phyloP scores from a whole-genome alignment of 2,797 vertebrate genomes.

The Scleropages formosus region DNA sequence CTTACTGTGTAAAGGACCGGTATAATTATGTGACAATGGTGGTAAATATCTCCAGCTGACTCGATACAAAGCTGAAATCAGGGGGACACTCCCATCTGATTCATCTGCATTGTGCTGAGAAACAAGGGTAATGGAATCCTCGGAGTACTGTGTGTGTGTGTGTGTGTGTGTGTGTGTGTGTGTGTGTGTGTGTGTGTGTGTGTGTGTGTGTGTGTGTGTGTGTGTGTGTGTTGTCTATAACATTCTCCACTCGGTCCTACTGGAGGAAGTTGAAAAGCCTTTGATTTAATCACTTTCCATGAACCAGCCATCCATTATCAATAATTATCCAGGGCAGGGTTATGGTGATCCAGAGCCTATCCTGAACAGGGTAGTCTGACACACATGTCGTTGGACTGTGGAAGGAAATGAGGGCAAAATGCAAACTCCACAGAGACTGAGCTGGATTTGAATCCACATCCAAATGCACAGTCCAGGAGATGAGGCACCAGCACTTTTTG shows the following conservation, averaged over 20 bases:
- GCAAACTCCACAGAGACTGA: too few species aligned
- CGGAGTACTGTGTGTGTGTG: not conserved
- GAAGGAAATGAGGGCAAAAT: too few species aligned
- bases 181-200: not conserved
- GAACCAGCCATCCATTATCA: not conserved
- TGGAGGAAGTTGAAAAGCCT: not conserved
- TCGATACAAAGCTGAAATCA: slow-evolving; percentile 11
- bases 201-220: too few species aligned
- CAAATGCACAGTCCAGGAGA: too few species aligned
- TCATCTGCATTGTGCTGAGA: slow-evolving; percentile 5
- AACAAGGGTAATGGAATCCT: slow-evolving; percentile 6
- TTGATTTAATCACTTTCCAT: not conserved
- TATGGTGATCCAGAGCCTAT: too few species aligned
- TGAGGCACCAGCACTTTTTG: too few species aligned
- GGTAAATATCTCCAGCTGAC: slow-evolving; percentile 6
- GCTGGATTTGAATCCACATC: too few species aligned
- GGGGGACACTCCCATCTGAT: slow-evolving; percentile 15
- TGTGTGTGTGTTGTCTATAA: too few species aligned
- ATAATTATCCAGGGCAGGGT: too few species aligned
- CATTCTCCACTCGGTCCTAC: not conserved
- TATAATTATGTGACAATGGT: slow-evolving; percentile 12
- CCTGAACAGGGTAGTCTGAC: too few species aligned
- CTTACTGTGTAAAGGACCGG: not conserved
- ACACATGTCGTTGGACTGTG: too few species aligned
- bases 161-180: not conserved